Conservation (phyloP, 2,888 invertebrate species). For the Eilema depressum region DNA sequence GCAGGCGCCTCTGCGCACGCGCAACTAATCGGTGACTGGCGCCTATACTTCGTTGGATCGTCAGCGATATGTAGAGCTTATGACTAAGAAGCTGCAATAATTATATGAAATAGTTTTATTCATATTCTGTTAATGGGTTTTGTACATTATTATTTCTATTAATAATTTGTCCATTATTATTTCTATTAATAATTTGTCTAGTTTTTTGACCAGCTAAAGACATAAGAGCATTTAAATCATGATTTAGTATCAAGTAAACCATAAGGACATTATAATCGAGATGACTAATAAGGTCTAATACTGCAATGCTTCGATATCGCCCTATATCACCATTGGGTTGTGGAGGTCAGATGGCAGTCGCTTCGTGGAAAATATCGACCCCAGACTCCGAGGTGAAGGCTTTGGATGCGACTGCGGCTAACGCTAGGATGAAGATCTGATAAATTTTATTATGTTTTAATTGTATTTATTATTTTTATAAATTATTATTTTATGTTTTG, state of each 20-base stretch:
- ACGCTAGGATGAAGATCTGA: too few relatives aligned
- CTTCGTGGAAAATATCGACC: too few relatives aligned
- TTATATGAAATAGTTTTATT: slow-evolving; percentile 25
- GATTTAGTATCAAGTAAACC: neutral
- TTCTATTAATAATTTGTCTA: neutral
- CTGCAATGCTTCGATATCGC: too few relatives aligned
- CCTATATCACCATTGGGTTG: too few relatives aligned
- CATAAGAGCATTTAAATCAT: neutral
- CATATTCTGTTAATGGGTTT: slow-evolving; percentile 18
- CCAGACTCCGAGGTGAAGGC: too few relatives aligned
- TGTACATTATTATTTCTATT: slow-evolving; percentile 9
- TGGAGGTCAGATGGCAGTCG: too few relatives aligned
- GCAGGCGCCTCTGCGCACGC: slow-evolving; percentile 44
- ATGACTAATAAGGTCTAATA: too few relatives aligned
- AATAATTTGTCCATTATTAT: slow-evolving; percentile 18
- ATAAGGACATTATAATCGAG: neutral
- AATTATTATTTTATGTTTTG: too few relatives aligned
- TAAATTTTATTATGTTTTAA: too few relatives aligned
- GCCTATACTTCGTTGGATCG: slow-evolving; percentile 33
- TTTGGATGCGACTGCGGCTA: too few relatives aligned
- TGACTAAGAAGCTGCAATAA: slow-evolving; percentile 44
- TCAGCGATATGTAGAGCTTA: slow-evolving; percentile 37
- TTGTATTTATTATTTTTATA: too few relatives aligned
- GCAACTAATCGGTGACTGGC: slow-evolving; percentile 49
- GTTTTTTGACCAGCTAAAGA: neutral